Evolutionary conservation across 2,797 vertebrate species (phyloP).

Genomic region (Hylomyscus alleni): DNA sequence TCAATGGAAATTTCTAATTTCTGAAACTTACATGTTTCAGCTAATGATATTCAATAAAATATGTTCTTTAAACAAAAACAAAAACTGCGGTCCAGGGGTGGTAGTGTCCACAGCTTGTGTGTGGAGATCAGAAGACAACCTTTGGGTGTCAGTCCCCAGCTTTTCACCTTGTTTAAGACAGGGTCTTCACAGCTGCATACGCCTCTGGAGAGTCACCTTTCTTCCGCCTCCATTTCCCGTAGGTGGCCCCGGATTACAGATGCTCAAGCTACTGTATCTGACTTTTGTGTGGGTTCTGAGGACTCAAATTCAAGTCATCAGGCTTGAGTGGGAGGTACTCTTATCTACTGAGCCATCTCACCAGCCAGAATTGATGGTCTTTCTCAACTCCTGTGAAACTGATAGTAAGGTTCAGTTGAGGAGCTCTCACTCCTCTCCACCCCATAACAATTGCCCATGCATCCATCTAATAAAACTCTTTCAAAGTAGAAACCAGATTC

Average conservation of each 20-base stretch:
- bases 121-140: background rate
- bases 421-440: background rate
- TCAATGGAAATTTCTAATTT: background rate
- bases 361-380: background rate
- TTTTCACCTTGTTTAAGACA: background rate
- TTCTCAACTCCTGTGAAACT: constrained; percentile 19
- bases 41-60: background rate
- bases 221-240: background rate
- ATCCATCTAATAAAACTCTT: background rate
- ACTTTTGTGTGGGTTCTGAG: background rate
- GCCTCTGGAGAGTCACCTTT: background rate
- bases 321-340: background rate
- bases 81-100: background rate
- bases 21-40: background rate
- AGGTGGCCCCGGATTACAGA: background rate
- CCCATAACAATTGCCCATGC: background rate
- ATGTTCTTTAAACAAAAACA: constrained; percentile 43
- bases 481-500: background rate
- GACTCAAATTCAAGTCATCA: background rate
- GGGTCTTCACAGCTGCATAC: background rate
- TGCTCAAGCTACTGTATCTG: background rate
- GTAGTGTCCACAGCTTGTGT: background rate
- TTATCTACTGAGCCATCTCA: background rate
- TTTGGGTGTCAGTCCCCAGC: background rate
- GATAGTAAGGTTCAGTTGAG: background rate